Conservation (phyloP, 1,140 invertebrate species). For the Drosophila eugracilis region DNA sequence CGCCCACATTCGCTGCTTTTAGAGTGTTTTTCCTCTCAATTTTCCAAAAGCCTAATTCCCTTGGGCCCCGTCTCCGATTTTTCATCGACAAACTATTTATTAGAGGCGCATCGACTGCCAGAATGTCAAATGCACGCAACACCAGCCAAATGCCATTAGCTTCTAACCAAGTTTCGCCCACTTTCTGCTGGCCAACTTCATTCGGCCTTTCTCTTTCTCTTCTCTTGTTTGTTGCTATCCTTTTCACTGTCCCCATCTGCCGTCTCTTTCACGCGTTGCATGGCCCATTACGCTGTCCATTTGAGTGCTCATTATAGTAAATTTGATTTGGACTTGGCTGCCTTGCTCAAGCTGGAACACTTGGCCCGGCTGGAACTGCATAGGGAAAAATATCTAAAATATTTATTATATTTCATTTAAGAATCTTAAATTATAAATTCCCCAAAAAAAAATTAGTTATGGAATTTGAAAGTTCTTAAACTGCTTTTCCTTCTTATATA, state of each 20-base stretch:
- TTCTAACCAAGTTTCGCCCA: conserved; percentile 26
- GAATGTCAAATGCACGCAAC: conserved; percentile 57
- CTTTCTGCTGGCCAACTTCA: conserved; percentile 18
- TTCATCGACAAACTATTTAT: conserved; percentile 10
- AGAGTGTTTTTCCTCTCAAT: not conserved
- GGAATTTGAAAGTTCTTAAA: too few species aligned
- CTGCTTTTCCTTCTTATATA: too few species aligned
- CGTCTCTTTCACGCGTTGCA: conserved; percentile 29
- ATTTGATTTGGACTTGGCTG: conserved; percentile 73
- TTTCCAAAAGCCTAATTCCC: not conserved
- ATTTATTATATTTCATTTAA: too few species aligned
- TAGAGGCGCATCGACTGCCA: conserved; percentile 31
- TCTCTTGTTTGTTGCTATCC: not conserved
- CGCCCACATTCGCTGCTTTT: conserved; percentile 33
- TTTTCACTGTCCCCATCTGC: not conserved
- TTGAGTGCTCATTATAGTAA: conserved; percentile 80
- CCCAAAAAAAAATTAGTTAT: not conserved
- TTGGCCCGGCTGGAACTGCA: conserved; percentile 20
- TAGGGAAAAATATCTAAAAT: conserved; percentile 3
- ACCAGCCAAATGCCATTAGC: conserved; percentile 55
- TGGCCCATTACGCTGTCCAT: conserved; percentile 77
- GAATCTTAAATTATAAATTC: too few species aligned
- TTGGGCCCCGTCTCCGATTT: too few species aligned
- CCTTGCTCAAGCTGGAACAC: conserved; percentile 45
- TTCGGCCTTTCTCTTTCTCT: conserved; percentile 32